Conservation (phyloP, 2,797 vertebrate species). For the Liparis tanakae region DNA sequence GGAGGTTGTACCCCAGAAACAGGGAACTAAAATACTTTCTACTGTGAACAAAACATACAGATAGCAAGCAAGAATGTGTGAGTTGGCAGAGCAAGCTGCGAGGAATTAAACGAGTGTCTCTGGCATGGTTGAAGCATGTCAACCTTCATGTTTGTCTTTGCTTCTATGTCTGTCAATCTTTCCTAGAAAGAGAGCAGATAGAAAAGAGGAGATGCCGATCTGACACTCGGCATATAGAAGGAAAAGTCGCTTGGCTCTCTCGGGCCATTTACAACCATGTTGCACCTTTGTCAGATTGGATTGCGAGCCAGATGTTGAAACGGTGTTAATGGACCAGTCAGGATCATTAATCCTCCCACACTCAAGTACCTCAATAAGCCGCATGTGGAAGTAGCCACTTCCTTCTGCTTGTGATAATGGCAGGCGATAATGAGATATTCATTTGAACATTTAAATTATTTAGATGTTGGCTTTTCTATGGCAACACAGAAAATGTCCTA, state of each 20-base stretch:
- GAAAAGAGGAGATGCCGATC: background rate
- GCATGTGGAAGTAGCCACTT: conserved; percentile 18
- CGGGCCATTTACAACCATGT: background rate
- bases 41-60: conserved; percentile 5
- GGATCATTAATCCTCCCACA: conserved; percentile 29
- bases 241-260: background rate
- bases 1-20: background rate
- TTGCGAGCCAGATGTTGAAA: conserved; percentile 17
- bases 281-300: background rate
- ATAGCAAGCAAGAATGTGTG: background rate
- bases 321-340: conserved; percentile 8
- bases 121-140: background rate
- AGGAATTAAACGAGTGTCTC: conserved; percentile 5
- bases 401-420: background rate
- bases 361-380: conserved; percentile 3
- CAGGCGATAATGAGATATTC: background rate
- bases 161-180: conserved; percentile 2
- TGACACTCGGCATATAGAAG: background rate
- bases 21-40: background rate
- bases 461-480: background rate
- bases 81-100: background rate
- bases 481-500: background rate
- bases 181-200: background rate
- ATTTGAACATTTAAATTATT: conserved; percentile 25
- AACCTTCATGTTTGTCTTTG: conserved; percentile 8